phyloP scores from a whole-genome alignment of 1,140 invertebrate species.

The Tetraneura akinire region DNA sequence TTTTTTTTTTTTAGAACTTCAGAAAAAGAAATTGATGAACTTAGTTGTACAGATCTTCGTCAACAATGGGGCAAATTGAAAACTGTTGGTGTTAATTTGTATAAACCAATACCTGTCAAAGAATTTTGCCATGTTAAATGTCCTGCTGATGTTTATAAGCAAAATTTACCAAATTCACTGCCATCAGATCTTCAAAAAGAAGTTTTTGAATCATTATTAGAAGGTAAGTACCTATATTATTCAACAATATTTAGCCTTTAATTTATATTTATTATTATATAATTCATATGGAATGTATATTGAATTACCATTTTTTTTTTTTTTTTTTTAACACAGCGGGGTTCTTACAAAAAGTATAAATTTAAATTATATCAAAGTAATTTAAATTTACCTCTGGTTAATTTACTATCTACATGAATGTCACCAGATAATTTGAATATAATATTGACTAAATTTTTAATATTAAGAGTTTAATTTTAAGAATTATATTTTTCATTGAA shows the following conservation, averaged over 20 bases:
- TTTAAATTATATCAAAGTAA: not conserved
- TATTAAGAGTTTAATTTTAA: not conserved
- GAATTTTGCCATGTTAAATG: not conserved
- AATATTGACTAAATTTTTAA: not conserved
- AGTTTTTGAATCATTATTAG: constrained; percentile 10
- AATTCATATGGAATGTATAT: too few species aligned
- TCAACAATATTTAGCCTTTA: not conserved
- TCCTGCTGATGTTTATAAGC: not conserved
- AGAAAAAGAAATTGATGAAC: not conserved
- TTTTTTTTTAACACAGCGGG: not conserved
- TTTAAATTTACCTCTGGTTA: too few species aligned
- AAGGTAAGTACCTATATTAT: not conserved
- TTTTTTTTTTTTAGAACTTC: too few species aligned
- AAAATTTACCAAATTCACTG: not conserved
- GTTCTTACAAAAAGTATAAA: not conserved
- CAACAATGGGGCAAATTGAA: constrained; percentile 3
- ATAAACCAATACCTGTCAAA: not conserved
- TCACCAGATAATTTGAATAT: not conserved
- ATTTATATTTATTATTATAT: constrained; percentile 6
- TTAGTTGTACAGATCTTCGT: not conserved
- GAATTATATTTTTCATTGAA: too few species aligned
- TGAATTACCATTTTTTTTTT: too few species aligned
- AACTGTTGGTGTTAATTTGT: not conserved
- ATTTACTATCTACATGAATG: too few species aligned
- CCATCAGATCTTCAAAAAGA: not conserved